Evolutionary conservation across 1,140 invertebrate species (phyloP), one percentile per base, ranked within the genome.

Genomic region (Lasioglossum baleicum): DNA sequence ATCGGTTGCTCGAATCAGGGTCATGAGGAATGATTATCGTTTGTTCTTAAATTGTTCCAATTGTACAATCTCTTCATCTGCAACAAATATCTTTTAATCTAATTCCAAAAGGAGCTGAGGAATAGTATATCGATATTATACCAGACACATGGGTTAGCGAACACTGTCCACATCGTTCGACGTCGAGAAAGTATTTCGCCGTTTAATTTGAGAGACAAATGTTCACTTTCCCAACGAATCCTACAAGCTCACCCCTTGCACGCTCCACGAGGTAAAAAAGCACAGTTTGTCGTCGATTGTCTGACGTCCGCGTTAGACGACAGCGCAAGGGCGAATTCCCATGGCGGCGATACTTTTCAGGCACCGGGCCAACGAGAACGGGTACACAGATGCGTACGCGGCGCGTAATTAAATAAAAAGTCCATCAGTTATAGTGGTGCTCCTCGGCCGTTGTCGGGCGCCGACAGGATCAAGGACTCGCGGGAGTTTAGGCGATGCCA

Each of bases 331-430:
- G 83, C 42, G 84, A 82, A 86, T 76, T 53, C 65, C 80, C 74
- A 70, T 48, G 82, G 67, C 69, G 53, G 35, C 61, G 63, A 64
- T 79, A 80, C 51, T 81, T 87, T 79, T 48, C 70, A 71, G 60
- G 63, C 72, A 68, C 64, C 74, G 68, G 13, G 68, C 56, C 48
- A 60, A 64, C 51, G 63, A 61, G 65, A 74, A 82, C 63, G 60
- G 51, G 73, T 80, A 82, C 82, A 77, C 87, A 84, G 82, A 88
- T 88, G 84, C 80, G 84, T 83, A 64, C 42, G 64, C 80, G 66
- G 22, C 48, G 51, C 74, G 67, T 88, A 88, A 88, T 88, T 88
- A 86, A 88, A 88, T 88, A 87, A 88, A 87, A 88, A 82, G 81
- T 84, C 82, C 83, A 88, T 88, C 84, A 80, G 84, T 86, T 86